phyloP scores from a whole-genome alignment of 2,888 invertebrate species.

The Seira musarum region DNA sequence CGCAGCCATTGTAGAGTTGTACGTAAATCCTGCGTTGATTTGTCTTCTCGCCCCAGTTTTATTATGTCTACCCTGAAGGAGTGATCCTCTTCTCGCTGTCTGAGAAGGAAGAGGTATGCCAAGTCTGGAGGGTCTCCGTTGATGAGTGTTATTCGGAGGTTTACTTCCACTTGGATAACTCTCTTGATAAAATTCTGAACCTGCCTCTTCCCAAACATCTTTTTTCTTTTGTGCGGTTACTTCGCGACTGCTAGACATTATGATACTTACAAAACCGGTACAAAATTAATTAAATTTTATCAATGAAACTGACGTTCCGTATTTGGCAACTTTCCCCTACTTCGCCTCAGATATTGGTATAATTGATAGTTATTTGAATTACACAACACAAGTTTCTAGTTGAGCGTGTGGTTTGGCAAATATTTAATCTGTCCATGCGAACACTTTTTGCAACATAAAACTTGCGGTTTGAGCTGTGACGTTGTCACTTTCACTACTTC shows the following conservation, averaged over 20 bases:
- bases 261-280: slow-evolving; percentile 21
- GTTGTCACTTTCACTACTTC: no score
- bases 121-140: slow-evolving; percentile 41
- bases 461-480: neutral
- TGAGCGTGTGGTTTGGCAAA: no score
- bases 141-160: slow-evolving; percentile 42
- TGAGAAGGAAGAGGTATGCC: slow-evolving; percentile 64
- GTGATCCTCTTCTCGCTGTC: slow-evolving; percentile 60
- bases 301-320: neutral
- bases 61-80: slow-evolving; percentile 40
- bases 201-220: slow-evolving; percentile 87
- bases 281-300: neutral
- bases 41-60: slow-evolving; percentile 33
- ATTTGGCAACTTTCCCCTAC: slow-evolving; percentile 29
- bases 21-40: slow-evolving; percentile 46
- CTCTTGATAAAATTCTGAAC: slow-evolving; percentile 89
- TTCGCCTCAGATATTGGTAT: no score
- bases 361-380: no score
- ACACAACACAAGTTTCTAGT: no score
- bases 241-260: slow-evolving; percentile 60
- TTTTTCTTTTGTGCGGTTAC: slow-evolving; percentile 61
- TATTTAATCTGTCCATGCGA: neutral
- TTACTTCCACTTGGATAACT: slow-evolving; percentile 77
- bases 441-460: neutral
- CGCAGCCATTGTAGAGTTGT: slow-evolving; percentile 55